Evolutionary conservation across 2,797 vertebrate genomes (phyloP), one percentile per base, ranked within the genome.

Genomic region (Arremon brunneinucha): DNA sequence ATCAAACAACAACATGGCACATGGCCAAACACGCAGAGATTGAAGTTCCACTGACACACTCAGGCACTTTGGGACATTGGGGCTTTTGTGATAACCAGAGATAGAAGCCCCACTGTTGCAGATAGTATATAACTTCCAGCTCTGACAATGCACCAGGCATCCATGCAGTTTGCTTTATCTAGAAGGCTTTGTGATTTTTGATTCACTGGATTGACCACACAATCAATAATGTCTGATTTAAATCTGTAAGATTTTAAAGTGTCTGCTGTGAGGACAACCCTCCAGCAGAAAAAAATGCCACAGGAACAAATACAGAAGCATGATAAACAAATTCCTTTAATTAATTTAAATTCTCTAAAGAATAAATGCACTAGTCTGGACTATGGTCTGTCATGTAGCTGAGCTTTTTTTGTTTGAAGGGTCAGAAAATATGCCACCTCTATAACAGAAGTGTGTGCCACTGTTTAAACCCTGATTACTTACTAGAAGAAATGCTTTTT

Each of bases 401-500:
- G 46, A 71, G 32, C 11, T 35, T 72, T 41, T 69, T 32, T 35
- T 28, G 47, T 34, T 50, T 59, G 9, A 83, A 90, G 26, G 19
- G 14, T 67, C 16, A 80, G 41, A 68, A 82, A 68, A 71, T 1
- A 7, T 7, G 4, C n/a, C 71, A 49, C 12, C 55, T 47, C 30
- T 76, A 0, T 3, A 81, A n/a, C 12, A 62, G 26, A 91, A 87
- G n/a, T 2, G 6, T 8, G 18, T 28, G 17, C 12, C 57, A 76
- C 43, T 4, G 4, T n/a, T 68, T 56, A 70, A 89, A 63, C 37
- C 8, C 21, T 15, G 11, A 41, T 27, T n/a, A n/a, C 16, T 75
- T 68, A 8, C 30, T 6, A 46, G 15, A 0, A 65, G 14, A 34
- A 75, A 37, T 43, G 27, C 14, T 0, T 2, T 2, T 2, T 2